phyloP scores from a whole-genome alignment of 2,113 vertebrate species.

The Ictidomys tridecemlineatus region DNA sequence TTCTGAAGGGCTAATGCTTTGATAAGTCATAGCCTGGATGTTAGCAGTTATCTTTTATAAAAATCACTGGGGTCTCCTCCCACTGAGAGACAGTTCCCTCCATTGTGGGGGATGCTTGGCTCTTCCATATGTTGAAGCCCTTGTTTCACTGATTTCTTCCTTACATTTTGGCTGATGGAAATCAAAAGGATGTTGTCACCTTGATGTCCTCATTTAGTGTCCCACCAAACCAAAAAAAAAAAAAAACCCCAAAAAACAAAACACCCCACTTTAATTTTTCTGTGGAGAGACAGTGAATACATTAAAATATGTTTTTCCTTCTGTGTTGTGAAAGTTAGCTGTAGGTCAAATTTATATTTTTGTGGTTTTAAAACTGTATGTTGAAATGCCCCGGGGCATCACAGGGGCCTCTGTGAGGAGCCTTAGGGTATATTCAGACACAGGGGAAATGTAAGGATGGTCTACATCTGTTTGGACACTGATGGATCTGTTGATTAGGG shows the following conservation, averaged over 20 bases:
- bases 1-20: not conserved
- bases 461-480: not conserved
- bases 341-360: constrained; percentile 22
- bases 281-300: not conserved
- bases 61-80: not conserved
- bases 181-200: not conserved
- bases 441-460: not conserved
- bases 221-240: not conserved
- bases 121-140: not conserved
- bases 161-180: not conserved
- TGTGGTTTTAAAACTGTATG: not conserved
- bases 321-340: not conserved
- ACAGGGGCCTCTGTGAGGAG: not conserved
- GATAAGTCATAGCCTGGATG: not conserved
- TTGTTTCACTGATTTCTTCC: not conserved
- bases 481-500: not conserved
- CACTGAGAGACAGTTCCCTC: not conserved
- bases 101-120: not conserved
- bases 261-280: not conserved
- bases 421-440: not conserved
- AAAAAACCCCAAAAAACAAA: not conserved
- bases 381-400: not conserved
- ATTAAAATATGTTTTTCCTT: not conserved
- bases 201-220: not conserved
- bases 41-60: not conserved